Evolutionary conservation across 2,797 vertebrate genomes (phyloP), one percentile per base, ranked within the genome.

Genomic region (Valencia hispanica): DNA sequence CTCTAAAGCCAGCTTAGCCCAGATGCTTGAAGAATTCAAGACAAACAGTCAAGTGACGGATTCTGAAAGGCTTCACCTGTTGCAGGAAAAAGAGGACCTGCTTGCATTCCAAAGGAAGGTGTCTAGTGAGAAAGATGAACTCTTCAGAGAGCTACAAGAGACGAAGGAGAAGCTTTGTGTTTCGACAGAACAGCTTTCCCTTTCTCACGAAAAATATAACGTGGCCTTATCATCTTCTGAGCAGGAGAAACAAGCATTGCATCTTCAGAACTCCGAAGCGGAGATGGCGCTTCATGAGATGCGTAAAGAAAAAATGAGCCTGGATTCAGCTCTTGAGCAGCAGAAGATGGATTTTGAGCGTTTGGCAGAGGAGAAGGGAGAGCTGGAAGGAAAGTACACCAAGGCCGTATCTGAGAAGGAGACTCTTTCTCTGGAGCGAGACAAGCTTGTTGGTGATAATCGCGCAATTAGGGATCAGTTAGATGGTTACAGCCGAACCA

Each of bases 41-140:
- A 94, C 95, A 8, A 96, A 93, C 9, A 95, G 94, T 78, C 95
- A 96, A 14, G 87, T 91, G 36, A 96, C 96, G 0, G 94, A 95
- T 83, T 96, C 95, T 0, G 95, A 99, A 70, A 94, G 94, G 47
- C 77, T 96, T 77, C 92, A 95, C 43, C 94, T 98, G 36, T 87
- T 97, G 57, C 96, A 96, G 25, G 97, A 98, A 89, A 98, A 97
- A 71, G 96, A 98, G 78, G 88, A 94, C 51, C 84, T 97, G 39
- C 91, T 95, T 14, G 85, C 93, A 1, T 85, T 89, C 0, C 96
- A 97, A 79, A 94, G 87, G 74, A 96, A 93, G 83, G 90, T 96
- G 66, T 84, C 90, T 50, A 92, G 90, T 0, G 96, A 98, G 84
- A 97, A 93, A 53, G 95, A 96, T 34, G 92, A 95, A 11, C 95